Evolutionary conservation across 2,113 vertebrate species (phyloP), one percentile per base, ranked within the genome.

Genomic region (Egretta garzetta): DNA sequence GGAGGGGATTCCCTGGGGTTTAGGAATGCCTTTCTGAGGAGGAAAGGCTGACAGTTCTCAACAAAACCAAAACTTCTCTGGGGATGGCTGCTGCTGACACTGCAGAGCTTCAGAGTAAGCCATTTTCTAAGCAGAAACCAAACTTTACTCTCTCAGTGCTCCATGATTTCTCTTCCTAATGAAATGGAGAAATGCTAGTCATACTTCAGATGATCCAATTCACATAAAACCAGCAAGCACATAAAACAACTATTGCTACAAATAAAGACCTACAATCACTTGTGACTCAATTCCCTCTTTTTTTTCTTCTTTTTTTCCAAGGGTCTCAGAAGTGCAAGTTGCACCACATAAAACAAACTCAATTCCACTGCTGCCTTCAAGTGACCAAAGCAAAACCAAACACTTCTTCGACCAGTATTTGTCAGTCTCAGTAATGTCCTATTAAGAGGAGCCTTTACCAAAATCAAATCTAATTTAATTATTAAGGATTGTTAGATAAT

Each of bases 1-100:
- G 89, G 84, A 96, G 63, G 77, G 89, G 62, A 96, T 95, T 97
- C 96, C 96, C 95, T 91, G 50, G 94, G 87, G 97, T 76, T 96
- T 95, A 96, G 93, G 87, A 96, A 97, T 82, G 87, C 80, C 88
- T 95, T 86, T 95, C 90, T 7, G 33, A 92, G 81, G 66, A 93
- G 52, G 58, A 80, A 85, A 80, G 59, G 89, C 93, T 90, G 89
- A 90, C 30, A 62, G 66, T 85, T 93, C 91, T 83, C 93, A 95
- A 53, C 84, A 90, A 93, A 94, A 6, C 28, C 86, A 91, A 53
- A 16, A 9, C 15, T 30, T 66, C 95, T 68, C 84, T 9, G 63
- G 72, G 74, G 92, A 94, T 14, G 64, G 88, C 83, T 84, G 88
- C 56, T 60, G 77, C 80, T 72, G 86, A 60, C 63, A 53, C 35